Conservation (phyloP, 1,140 invertebrate species). For the Drosophila trapezifrons region DNA sequence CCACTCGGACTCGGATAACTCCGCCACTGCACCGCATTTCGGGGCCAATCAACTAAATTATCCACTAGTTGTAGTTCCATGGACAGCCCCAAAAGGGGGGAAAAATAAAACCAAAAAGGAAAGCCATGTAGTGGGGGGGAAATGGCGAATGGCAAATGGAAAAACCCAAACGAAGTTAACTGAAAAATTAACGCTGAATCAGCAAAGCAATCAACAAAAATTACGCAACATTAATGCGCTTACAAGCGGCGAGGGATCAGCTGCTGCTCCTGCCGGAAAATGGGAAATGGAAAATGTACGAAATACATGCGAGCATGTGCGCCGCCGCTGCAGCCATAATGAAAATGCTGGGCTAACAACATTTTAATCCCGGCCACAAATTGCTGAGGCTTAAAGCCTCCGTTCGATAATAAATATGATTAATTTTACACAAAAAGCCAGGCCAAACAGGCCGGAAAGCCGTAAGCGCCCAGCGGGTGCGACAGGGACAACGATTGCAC, state of each 20-base stretch:
- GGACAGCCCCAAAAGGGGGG: not conserved
- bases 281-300: constrained; percentile 3
- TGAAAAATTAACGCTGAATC: constrained; percentile 70
- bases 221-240: constrained; percentile 61
- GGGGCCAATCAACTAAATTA: constrained; percentile 26
- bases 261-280: constrained; percentile 11
- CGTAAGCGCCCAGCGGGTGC: not conserved
- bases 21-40: constrained; percentile 3
- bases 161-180: constrained; percentile 42
- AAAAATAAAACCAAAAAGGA: not conserved
- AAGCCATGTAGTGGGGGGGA: not conserved
- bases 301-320: constrained; percentile 15
- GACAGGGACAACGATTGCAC: not conserved
- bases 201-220: constrained; percentile 71
- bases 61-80: constrained; percentile 9
- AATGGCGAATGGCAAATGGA: constrained; percentile 14
- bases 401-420: constrained; percentile 71
- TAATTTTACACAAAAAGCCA: constrained; percentile 57
- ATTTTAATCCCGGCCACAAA: constrained; percentile 72
- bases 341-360: constrained; percentile 63
- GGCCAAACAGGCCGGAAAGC: constrained; percentile 28
- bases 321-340: constrained; percentile 34
- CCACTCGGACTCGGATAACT: constrained; percentile 3
- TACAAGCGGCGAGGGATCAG: constrained; percentile 39
- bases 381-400: constrained; percentile 63